phyloP scores from a whole-genome alignment of 1,140 invertebrate species.

The Drosophila burlai region DNA sequence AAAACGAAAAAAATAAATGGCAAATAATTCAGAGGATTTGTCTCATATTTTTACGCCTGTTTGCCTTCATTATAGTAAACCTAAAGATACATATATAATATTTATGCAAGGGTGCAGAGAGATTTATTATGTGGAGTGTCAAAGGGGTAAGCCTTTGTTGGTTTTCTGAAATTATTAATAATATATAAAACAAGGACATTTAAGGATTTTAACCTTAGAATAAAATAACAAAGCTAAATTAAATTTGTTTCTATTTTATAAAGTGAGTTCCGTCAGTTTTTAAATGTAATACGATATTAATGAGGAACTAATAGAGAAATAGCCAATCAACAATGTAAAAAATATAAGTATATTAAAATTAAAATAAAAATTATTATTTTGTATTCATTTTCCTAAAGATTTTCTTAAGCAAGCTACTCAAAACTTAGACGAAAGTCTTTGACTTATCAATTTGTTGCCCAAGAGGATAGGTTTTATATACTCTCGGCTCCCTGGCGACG shows the following conservation, averaged over 20 bases:
- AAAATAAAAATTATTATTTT: too few species aligned
- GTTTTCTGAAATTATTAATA: neutral
- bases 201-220: neutral
- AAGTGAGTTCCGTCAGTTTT: too few species aligned
- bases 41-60: constrained; percentile 11
- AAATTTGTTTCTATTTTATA: neutral
- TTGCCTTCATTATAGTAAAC: constrained; percentile 9
- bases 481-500: neutral
- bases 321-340: too few species aligned
- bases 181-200: neutral
- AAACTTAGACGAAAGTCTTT: neutral
- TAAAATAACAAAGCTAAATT: neutral
- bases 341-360: too few species aligned
- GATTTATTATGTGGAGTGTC: neutral
- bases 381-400: neutral
- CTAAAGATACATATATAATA: neutral
- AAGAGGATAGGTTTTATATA: too few species aligned
- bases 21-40: constrained; percentile 9
- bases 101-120: neutral
- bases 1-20: neutral
- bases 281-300: too few species aligned
- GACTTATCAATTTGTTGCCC: neutral
- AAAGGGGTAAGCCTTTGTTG: neutral
- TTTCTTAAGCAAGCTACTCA: too few species aligned
- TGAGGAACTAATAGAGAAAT: too few species aligned